Percentiles rank a stretch among this genome's conserved stretches.
phyloP scores from a whole-genome alignment of 2,888 invertebrate species.

The Cryptops parisi region DNA sequence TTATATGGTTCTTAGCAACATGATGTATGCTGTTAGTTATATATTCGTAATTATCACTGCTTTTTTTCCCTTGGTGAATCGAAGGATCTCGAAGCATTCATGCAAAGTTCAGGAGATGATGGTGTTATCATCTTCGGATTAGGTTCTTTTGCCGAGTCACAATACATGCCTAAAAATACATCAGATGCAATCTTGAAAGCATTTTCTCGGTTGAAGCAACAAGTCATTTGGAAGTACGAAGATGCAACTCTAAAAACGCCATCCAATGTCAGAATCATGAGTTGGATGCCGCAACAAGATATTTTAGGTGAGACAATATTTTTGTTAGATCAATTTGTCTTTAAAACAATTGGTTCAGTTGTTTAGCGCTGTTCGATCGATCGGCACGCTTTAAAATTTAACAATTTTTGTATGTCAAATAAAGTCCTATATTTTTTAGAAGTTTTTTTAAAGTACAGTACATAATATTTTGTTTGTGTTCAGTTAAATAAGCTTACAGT shows the following conservation, averaged over 20 bases:
- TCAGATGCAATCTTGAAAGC: background rate
- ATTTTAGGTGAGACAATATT: slow-evolving; percentile 1
- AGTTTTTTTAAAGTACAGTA: too few relatives aligned
- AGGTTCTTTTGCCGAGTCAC: background rate
- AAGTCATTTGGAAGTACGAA: slow-evolving; percentile 5
- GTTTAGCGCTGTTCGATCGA: too few relatives aligned
- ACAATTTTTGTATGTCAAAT: too few relatives aligned
- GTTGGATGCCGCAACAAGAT: slow-evolving; percentile 3
- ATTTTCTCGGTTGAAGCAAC: background rate
- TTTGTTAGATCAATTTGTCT: background rate
- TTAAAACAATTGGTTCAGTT: too few relatives aligned
- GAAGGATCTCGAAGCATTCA: slow-evolving; percentile 3
- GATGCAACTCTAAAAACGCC: background rate
- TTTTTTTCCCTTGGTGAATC: background rate
- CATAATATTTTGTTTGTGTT: too few relatives aligned
- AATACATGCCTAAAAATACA: background rate
- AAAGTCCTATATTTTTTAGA: too few relatives aligned
- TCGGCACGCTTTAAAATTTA: too few relatives aligned
- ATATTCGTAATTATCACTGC: too few relatives aligned
- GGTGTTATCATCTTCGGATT: slow-evolving; percentile 6
- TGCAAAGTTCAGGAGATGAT: slow-evolving; percentile 4
- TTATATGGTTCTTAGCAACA: too few relatives aligned
- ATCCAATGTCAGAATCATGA: background rate
- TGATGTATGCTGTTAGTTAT: too few relatives aligned
- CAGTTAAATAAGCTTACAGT: too few relatives aligned